Conservation (phyloP, 2,797 vertebrate genomes). For the Ptychadena robeensis region DNA sequence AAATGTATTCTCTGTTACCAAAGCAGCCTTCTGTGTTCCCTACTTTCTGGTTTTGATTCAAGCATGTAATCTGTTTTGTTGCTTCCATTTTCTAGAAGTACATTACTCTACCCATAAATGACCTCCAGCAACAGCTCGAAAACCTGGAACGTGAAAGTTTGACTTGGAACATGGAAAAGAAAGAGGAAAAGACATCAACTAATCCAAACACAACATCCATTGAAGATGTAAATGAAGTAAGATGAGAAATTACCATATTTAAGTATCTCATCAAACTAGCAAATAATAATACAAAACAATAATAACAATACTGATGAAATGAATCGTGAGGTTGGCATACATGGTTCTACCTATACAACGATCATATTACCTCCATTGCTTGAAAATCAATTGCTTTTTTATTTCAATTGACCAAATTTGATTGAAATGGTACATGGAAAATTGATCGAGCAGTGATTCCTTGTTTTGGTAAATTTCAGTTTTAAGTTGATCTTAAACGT, state of each 20-base stretch:
- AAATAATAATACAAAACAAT: not conserved
- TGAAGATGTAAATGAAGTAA: conserved; percentile 82
- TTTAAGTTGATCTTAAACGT: too few species aligned
- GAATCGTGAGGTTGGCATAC: too few species aligned
- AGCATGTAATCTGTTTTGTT: not conserved
- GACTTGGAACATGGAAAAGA: conserved; percentile 72
- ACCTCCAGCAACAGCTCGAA: conserved; percentile 77
- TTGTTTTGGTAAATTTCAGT: too few species aligned
- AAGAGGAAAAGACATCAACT: conserved; percentile 68
- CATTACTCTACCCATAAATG: conserved; percentile 75
- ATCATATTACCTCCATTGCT: too few species aligned
- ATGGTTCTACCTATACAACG: too few species aligned
- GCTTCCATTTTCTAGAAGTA: conserved; percentile 68
- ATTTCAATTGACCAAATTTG: too few species aligned
- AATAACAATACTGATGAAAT: not conserved
- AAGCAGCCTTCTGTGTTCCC: not conserved
- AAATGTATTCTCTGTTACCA: not conserved
- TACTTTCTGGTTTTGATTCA: not conserved
- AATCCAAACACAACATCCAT: conserved; percentile 70
- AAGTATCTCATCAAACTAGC: not conserved
- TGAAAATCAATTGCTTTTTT: too few species aligned
- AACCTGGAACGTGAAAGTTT: conserved; percentile 70
- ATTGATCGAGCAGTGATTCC: too few species aligned
- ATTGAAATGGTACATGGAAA: too few species aligned
- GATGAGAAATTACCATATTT: conserved; percentile 14